A percentile compares a stretch with the other conserved stretches of the same genome.
Evolutionary conservation across 1,140 invertebrate genomes (phyloP).

Genomic region (Heterodera carotae): DNA sequence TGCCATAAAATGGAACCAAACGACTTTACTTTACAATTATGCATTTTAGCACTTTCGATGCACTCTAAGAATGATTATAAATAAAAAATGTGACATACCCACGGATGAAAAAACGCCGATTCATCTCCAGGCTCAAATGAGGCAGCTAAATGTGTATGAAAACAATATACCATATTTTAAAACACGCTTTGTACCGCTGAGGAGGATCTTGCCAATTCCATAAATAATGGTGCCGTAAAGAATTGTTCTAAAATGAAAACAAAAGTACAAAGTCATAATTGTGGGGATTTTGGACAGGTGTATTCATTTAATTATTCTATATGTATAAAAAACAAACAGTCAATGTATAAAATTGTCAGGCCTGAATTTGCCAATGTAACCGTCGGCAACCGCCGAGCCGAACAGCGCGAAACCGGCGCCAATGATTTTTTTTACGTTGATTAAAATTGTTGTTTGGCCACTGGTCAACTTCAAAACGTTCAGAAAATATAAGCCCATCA

Average conservation of each 20-base stretch:
- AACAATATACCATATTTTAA: not conserved
- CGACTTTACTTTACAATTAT: no score
- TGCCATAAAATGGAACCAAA: conserved; percentile 9
- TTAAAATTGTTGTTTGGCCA: conserved; percentile 77
- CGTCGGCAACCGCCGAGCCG: conserved; percentile 71
- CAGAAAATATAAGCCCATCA: conserved; percentile 78
- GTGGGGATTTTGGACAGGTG: no score
- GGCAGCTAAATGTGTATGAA: not conserved
- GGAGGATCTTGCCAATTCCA: conserved; percentile 28
- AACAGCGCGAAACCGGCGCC: conserved; percentile 80
- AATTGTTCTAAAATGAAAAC: conserved; percentile 27
- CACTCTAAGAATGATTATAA: no score
- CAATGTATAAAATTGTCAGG: conserved; percentile 61
- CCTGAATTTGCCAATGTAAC: conserved; percentile 74
- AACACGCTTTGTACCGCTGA: conserved; percentile 23
- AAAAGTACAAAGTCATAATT: not conserved
- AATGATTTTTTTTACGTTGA: conserved; percentile 70
- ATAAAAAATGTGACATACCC: not conserved
- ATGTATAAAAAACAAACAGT: no score
- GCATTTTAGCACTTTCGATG: no score
- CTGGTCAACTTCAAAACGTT: conserved; percentile 73
- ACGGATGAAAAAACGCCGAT: not conserved
- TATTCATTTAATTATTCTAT: no score
- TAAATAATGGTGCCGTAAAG: conserved; percentile 26
- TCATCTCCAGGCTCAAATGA: not conserved